Base-by-base conservation (phyloP, 2,797 vertebrate species). In the Mus minutoides region DNA sequence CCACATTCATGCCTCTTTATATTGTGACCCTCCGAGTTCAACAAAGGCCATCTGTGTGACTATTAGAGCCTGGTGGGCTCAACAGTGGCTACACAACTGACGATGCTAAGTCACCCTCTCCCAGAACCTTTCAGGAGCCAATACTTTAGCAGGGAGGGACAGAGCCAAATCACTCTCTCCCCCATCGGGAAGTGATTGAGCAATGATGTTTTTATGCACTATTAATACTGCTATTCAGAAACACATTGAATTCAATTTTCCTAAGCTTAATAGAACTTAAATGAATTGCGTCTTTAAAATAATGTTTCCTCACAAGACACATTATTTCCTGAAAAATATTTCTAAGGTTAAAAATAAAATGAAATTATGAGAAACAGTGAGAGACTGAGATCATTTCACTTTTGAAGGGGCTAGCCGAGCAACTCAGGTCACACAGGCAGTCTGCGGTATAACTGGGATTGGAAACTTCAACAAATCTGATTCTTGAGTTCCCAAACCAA, bases 221-320 rank as follows among this genome's bases (percentile, higher is more conserved):
- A 82, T 78, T 79, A 88, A 94, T 94, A 76, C 49, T 89, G 80
- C n/a, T 69, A 64, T 86, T 89, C 52, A 75, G 79, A 92, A 94
- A 46, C 6, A 11, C 64, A 86, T 67, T 88, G n/a, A 95, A 78
- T 93, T 88, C 14, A 87, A 29, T 79, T 94, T 92, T 71, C 60
- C 85, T 90, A 87, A 80, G 37, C 90, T 69, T 94, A 97, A 93
- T 8, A 62, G 49, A 97, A 97, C 40, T 86, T 95, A 64, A 93
- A 96, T 82, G 62, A 84, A 73, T 89, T 71, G 21, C 43, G 34
- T 43, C 43, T 92, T 84, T 17, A 88, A 5, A 52, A 78, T 90
- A 93, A 93, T 84, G 0, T 49, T 83, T 67, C 67, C 71, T 91
- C 49, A 64, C 4, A 95, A 69, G 49, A 94, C 34, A 83, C 17